Evolutionary conservation across 2,113 vertebrate genomes (phyloP).

Genomic region (Oreochromis aureus): DNA sequence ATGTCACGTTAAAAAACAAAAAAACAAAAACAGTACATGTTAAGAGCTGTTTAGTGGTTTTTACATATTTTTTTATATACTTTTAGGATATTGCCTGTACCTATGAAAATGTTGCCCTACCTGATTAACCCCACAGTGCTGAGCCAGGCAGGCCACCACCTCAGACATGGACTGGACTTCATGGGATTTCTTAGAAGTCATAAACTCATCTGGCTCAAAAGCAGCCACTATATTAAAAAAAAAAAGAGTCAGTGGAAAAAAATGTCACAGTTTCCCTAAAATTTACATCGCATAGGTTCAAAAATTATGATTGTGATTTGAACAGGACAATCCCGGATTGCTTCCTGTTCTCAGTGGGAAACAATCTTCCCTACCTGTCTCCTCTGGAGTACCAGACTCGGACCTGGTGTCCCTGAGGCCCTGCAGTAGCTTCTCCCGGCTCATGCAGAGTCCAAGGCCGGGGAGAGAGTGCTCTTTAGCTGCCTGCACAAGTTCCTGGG

Average conservation of each 20-base stretch:
- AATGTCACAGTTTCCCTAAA: not conserved
- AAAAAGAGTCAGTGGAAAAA: not conserved
- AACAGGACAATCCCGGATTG: not conserved
- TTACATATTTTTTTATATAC: not conserved
- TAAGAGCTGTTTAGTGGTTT: not conserved
- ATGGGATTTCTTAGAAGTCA: slow-evolving; percentile 95
- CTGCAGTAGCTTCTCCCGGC: slow-evolving; percentile 75
- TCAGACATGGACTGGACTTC: slow-evolving; percentile 93
- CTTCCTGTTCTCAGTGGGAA: not conserved
- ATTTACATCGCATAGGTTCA: not conserved
- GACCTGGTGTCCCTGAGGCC: slow-evolving; percentile 52
- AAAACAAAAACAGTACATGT: not conserved
- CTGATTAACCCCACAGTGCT: slow-evolving; percentile 79
- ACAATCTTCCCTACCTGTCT: slow-evolving; percentile 12
- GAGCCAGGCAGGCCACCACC: slow-evolving; percentile 75
- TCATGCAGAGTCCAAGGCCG: slow-evolving; percentile 76
- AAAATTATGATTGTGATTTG: not conserved
- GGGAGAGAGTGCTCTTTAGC: slow-evolving; percentile 78
- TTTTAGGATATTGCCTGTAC: not conserved
- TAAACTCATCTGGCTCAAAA: slow-evolving; percentile 83
- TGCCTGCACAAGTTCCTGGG: slow-evolving; percentile 72
- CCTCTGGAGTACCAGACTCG: slow-evolving; percentile 38
- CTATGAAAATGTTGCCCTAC: slow-evolving; percentile 48
- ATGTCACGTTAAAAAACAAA: not conserved
- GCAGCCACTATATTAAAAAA: slow-evolving; percentile 31